Evolutionary conservation across 2,113 vertebrate species (phyloP).

Genomic region (Nothocercus julius): DNA sequence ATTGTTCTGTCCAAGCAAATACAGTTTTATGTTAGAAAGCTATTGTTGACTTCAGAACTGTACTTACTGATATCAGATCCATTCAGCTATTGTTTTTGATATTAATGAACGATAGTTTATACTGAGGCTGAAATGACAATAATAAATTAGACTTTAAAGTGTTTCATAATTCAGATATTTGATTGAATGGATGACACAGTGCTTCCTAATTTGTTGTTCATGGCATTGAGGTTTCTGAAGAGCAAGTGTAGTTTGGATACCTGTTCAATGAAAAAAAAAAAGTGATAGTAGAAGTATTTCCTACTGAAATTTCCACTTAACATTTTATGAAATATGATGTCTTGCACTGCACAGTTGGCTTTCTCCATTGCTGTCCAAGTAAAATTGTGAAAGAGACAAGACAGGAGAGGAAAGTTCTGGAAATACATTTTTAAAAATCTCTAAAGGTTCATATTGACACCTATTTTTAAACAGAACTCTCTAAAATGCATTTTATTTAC

Average conservation of each 20-base stretch:
- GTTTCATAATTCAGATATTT: neutral
- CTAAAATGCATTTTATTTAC: constrained; percentile 17
- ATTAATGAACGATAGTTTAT: neutral
- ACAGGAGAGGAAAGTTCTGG: constrained; percentile 17
- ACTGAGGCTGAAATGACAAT: neutral
- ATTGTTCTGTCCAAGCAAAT: neutral
- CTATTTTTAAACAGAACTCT: constrained; percentile 12
- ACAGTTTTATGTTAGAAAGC: neutral
- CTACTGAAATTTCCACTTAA: neutral
- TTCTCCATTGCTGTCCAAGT: constrained; percentile 6
- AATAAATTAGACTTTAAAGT: neutral
- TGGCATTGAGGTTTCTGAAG: neutral
- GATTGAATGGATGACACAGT: neutral
- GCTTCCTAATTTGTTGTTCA: neutral
- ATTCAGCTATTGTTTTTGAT: neutral
- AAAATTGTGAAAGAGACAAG: constrained; percentile 47
- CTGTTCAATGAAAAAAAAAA: neutral
- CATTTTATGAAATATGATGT: constrained; percentile 25
- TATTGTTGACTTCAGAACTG: neutral
- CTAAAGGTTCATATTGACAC: constrained; percentile 16
- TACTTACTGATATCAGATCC: neutral
- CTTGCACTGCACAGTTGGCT: neutral
- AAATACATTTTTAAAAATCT: constrained; percentile 32
- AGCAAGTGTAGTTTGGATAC: neutral
- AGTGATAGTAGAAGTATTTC: neutral